phyloP scores from a whole-genome alignment of 2,113 vertebrate genomes.

The Boulengeromyrus knoepffleri region DNA sequence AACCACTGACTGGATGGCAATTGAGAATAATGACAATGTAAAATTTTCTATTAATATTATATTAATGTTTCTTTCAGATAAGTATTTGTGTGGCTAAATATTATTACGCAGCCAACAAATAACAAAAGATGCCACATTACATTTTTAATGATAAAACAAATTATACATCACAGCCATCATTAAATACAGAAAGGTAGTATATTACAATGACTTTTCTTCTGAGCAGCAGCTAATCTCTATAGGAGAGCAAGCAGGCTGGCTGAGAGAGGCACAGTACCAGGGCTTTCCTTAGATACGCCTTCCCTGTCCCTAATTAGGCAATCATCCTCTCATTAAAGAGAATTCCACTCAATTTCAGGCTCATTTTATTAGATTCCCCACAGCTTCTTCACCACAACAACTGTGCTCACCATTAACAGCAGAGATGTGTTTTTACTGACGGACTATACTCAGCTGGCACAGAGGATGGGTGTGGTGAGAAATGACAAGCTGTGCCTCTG shows the following conservation, averaged over 20 bases:
- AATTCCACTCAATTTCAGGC: conserved; percentile 44
- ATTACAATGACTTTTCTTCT: background rate
- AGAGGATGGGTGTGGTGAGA: background rate
- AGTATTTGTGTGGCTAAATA: conserved; percentile 39
- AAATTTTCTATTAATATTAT: conserved; percentile 23
- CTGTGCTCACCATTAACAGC: conserved; percentile 37
- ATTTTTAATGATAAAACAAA: conserved; percentile 24
- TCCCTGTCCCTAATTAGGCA: conserved; percentile 42
- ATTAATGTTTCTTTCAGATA: conserved; percentile 45
- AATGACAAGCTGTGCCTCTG: background rate
- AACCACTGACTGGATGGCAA: conserved; percentile 51
- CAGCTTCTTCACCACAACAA: conserved; percentile 42
- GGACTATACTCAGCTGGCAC: background rate
- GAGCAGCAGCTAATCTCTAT: conserved; percentile 38
- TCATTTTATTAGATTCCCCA: conserved; percentile 48
- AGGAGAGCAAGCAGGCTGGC: conserved; percentile 39
- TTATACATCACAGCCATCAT: conserved; percentile 40
- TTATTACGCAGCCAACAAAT: conserved; percentile 38
- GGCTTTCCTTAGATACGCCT: conserved; percentile 22
- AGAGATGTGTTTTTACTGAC: background rate
- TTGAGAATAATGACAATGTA: conserved; percentile 48
- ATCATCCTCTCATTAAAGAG: conserved; percentile 50
- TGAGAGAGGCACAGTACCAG: conserved; percentile 39
- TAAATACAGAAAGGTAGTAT: conserved; percentile 38
- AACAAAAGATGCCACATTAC: conserved; percentile 26